Base-by-base conservation (phyloP, 2,797 vertebrate genomes). In the Micrastur ruficollis region DNA sequence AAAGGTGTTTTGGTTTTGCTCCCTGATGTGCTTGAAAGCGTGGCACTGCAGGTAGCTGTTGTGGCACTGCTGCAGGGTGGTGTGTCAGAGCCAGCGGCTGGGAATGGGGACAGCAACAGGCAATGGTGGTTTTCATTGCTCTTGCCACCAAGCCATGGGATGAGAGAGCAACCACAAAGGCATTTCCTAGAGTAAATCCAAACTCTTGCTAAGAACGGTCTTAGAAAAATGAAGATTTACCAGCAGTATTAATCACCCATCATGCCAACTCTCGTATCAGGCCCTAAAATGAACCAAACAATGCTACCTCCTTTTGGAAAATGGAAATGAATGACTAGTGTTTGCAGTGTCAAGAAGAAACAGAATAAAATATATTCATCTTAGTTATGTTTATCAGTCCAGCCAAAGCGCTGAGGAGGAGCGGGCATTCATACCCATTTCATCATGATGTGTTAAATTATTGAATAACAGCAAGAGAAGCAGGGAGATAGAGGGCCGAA, bases 161-260 rank as follows among this genome's bases (percentile, higher is more conserved):
- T 81, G 23, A 49, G 44, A 67, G 14, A 40, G 36, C 10, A 78
- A 53, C 46, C 38, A 53, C 23, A 31, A 32, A 50, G 46, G 29
- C 27, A 5, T 4, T 46, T 86, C 13, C 29, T 46, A 44, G 20
- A 71, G 29, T 20, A 71, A 83, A 49, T 19, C 8, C 26, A 26
- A 44, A 74, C 18, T 74, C 36, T 91, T 87, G 59, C 72, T 88
- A 72, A 71, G 46, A 83, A 23, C 61, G 5, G 61, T 91, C 49
- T 86, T 34, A 84, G 79, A 70, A 92, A 85, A 95, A 95, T 42
- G 59, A 83, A 91, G 46, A 72, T 83, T 92, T 96, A 32, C 59
- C 8, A 2, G 11, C 34, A 29, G 5, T 71, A 89, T 81, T 70
- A 87, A 61, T 90, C 62, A 67, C 78, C 83, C 22, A 29, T 83